Conservation (phyloP, 2,888 invertebrate species). For the Eubasilissa splendida region DNA sequence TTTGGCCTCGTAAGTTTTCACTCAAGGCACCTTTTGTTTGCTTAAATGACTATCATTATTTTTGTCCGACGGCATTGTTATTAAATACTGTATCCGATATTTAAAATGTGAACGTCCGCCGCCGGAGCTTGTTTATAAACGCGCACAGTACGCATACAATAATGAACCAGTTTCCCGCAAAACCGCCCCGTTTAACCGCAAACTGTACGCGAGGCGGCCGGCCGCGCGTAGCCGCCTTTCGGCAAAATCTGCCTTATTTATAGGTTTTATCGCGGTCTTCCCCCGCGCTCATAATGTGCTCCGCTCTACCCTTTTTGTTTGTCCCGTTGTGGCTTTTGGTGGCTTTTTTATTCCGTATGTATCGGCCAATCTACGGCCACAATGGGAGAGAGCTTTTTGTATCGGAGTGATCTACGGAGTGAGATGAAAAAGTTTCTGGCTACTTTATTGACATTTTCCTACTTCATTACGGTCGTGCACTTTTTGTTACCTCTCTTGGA, state of each 20-base stretch:
- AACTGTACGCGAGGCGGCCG: conserved; percentile 12
- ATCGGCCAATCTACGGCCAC: conserved; percentile 48
- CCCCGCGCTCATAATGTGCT: conserved; percentile 18
- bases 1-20: no score
- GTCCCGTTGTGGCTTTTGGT: conserved; percentile 36
- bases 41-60: background rate
- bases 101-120: background rate
- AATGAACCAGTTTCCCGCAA: conserved; percentile 45
- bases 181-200: conserved; percentile 35
- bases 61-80: conserved; percentile 17
- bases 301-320: conserved; percentile 33
- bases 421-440: background rate
- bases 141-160: conserved; percentile 33
- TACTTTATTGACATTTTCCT: conserved; percentile 20
- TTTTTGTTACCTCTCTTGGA: background rate
- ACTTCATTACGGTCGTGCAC: conserved; percentile 11
- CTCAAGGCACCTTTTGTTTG: no score
- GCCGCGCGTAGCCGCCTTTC: conserved; percentile 32
- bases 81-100: conserved; percentile 12
- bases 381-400: conserved; percentile 38
- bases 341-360: conserved; percentile 32
- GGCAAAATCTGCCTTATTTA: conserved; percentile 50
- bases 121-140: conserved; percentile 19
- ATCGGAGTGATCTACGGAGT: background rate
- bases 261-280: conserved; percentile 41